A percentile compares a stretch with the other conserved stretches of the same genome.
phyloP scores from a whole-genome alignment of 2,113 vertebrate genomes.

The Acanthochromis polyacanthus region DNA sequence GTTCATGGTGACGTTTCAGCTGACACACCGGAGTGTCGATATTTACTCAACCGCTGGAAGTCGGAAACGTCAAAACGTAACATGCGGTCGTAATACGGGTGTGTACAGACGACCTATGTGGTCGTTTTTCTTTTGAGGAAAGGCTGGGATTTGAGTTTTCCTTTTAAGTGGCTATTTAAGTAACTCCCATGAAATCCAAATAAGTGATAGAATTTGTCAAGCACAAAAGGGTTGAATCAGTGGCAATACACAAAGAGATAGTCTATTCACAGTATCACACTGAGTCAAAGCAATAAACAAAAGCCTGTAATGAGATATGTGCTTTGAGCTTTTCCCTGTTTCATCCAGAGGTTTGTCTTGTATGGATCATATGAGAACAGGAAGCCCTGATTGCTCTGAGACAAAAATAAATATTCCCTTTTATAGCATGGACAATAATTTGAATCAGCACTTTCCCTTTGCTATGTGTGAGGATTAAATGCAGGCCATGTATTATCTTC shows the following conservation, averaged over 20 bases:
- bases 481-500: conserved; percentile 31
- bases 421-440: conserved; percentile 53
- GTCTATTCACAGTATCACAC: conserved; percentile 37
- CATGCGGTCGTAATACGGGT: too few species aligned
- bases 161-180: conserved; percentile 29
- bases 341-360: conserved; percentile 57
- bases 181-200: conserved; percentile 41
- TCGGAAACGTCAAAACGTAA: too few species aligned
- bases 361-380: conserved; percentile 28
- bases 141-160: not conserved
- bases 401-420: conserved; percentile 64
- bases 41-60: too few species aligned
- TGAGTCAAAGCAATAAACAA: conserved; percentile 65
- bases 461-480: conserved; percentile 21
- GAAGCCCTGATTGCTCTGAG: conserved; percentile 59
- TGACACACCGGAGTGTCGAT: too few species aligned
- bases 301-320: conserved; percentile 75
- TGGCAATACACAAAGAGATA: conserved; percentile 18
- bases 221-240: conserved; percentile 33
- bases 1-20: too few species aligned
- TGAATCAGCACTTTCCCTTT: conserved; percentile 37
- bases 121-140: too few species aligned
- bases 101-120: too few species aligned
- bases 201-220: conserved; percentile 24
- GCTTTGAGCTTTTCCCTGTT: conserved; percentile 59